Evolutionary conservation across 2,888 invertebrate genomes (phyloP), one percentile per base, ranked within the genome.

Genomic region (Lasiommata megera): DNA sequence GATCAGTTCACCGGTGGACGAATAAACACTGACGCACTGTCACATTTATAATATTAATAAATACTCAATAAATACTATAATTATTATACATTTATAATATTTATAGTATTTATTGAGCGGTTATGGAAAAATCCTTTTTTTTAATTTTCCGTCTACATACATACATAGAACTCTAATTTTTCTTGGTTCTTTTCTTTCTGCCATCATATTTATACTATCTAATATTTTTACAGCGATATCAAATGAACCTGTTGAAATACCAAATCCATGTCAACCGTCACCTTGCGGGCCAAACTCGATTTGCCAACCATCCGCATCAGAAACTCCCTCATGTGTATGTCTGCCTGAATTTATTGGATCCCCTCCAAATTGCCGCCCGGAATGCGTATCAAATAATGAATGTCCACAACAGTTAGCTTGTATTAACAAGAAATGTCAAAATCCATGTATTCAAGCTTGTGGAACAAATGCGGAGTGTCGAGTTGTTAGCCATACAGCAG

Each of bases 231-330:
- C 67, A 88, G 84, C 80, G 46, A 47, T 72, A 3, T 79, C 82
- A 17, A 52, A 5, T 57, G 75, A 74, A 31, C 79, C 82, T 40
- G 65, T 74, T n/a, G 72, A 79, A 44, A 70, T 74, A 46, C 60
- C 65, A n/a, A 89, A 95, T 73, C 94, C 94, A 7, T 96, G 96
- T 71, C 92, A 92, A 67, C 95, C 95, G 34, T 95, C 95, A 1
- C 95, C 96, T 0, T 96, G 96, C 76, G 96, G 96, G 34, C 92
- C 95, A 0, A 94, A 94, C 74, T 92, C 94, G 23, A 88, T 94
- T 67, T 95, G 95, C 68, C 92, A 92, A 65, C 84, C 84, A 66
- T 81, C 86, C 11, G 91, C 88, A 9, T 92, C 92, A 36, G 77
- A 76, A 50, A 92, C 92, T 55, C 94, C 95, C 28, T 93, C 95